Conservation (phyloP, 2,888 invertebrate species). For the Ditula angustiorana region DNA sequence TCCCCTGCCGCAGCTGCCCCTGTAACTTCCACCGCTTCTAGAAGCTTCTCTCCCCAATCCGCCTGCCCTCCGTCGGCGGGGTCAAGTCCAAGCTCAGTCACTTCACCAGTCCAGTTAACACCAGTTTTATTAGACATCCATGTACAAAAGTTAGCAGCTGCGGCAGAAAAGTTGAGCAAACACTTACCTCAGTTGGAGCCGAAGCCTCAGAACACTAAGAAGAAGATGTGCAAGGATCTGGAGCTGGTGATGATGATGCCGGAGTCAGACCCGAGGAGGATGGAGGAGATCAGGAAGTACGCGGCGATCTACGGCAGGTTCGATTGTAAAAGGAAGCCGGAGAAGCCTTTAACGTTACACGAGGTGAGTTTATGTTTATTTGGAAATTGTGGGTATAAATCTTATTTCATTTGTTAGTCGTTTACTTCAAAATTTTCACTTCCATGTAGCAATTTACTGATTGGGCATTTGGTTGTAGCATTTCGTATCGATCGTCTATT, state of each 20-base stretch:
- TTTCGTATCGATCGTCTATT: no score
- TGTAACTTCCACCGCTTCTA: slow-evolving; percentile 67
- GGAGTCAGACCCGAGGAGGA: slow-evolving; percentile 93
- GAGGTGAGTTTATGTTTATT: slow-evolving; percentile 87
- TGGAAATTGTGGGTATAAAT: no score
- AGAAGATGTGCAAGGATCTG: slow-evolving; percentile 96
- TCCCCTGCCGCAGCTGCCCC: slow-evolving; percentile 79
- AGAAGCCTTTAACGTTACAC: slow-evolving; percentile 98
- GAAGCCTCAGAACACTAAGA: slow-evolving; percentile 95
- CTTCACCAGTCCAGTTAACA: slow-evolving; percentile 88
- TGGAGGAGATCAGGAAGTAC: slow-evolving; percentile 97
- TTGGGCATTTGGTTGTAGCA: no score
- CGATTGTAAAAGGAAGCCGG: slow-evolving; percentile 98
- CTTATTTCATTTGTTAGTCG: no score
- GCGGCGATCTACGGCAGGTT: slow-evolving; percentile 99
- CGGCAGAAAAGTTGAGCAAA: slow-evolving; percentile 93
- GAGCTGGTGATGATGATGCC: slow-evolving; percentile 97
- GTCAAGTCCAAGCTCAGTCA: slow-evolving; percentile 86
- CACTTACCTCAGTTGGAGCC: slow-evolving; percentile 95
- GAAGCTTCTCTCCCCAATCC: slow-evolving; percentile 78
- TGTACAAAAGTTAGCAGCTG: slow-evolving; percentile 92
- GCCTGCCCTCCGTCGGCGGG: slow-evolving; percentile 81
- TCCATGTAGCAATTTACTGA: no score
- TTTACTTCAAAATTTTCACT: no score
- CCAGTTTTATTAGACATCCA: slow-evolving; percentile 93